phyloP scores from a whole-genome alignment of 2,797 vertebrate species.

The Cheirogaleus major region DNA sequence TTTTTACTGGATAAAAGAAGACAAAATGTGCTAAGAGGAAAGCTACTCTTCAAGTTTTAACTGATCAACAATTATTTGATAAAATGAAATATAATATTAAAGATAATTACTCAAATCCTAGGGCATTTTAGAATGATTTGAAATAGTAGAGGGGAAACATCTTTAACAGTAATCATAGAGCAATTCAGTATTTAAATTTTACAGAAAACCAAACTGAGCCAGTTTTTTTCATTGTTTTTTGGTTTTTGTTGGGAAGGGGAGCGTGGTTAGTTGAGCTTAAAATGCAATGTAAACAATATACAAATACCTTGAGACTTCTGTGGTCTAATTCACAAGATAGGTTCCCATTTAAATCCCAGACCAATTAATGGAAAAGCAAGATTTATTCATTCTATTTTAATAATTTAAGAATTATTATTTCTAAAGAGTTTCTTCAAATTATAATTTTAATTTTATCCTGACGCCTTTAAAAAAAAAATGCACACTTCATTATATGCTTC shows the following conservation, averaged over 20 bases:
- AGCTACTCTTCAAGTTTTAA: constrained; percentile 82
- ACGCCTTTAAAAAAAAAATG: not conserved
- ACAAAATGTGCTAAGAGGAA: constrained; percentile 75
- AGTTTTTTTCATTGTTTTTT: not conserved
- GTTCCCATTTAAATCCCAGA: not conserved
- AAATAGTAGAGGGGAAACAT: constrained; percentile 80
- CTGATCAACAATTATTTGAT: constrained; percentile 77
- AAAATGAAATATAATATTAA: constrained; percentile 81
- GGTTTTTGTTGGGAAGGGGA: not conserved
- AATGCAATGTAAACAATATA: constrained; percentile 45
- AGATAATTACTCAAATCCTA: constrained; percentile 85
- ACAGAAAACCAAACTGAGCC: constrained; percentile 64
- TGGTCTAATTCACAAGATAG: constrained; percentile 14
- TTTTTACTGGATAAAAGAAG: constrained; percentile 74
- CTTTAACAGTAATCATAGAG: constrained; percentile 77
- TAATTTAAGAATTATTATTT: constrained; percentile 57
- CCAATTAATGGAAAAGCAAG: constrained; percentile 5
- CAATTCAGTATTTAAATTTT: constrained; percentile 76
- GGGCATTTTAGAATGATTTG: constrained; percentile 82
- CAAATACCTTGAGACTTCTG: not conserved
- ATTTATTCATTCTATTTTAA: constrained; percentile 23
- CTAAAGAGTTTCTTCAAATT: constrained; percentile 63
- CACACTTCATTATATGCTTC: constrained; percentile 49
- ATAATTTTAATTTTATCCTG: constrained; percentile 59
- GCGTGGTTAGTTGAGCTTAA: constrained; percentile 29